Percentiles rank a stretch among this genome's conserved stretches.
Conservation (phyloP, 1,140 invertebrate genomes). For the Drosophila pallidifrons region DNA sequence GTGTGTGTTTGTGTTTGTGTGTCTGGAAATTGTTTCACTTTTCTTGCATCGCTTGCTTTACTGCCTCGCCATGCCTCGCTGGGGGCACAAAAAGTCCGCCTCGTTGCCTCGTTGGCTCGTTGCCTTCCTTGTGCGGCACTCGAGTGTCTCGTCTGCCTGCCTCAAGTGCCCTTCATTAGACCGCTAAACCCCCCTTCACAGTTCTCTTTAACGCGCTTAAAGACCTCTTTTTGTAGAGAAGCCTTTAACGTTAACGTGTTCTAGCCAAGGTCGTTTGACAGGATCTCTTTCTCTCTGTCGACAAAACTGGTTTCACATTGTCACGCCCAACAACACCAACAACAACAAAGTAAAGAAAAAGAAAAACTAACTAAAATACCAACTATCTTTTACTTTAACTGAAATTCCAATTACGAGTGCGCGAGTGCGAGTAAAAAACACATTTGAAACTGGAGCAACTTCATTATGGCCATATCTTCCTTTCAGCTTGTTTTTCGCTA, state of each 20-base stretch:
- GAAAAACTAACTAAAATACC: no score
- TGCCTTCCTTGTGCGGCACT: conserved; percentile 27
- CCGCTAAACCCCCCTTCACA: conserved; percentile 30
- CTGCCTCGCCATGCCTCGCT: conserved; percentile 20
- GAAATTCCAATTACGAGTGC: conserved; percentile 71
- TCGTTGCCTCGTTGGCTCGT: background rate
- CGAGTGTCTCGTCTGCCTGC: conserved; percentile 23
- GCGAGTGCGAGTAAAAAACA: background rate
- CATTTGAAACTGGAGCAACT: conserved; percentile 68
- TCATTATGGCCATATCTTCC: conserved; percentile 56
- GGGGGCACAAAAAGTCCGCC: conserved; percentile 27
- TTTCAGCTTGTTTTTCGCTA: conserved; percentile 13
- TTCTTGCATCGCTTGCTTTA: conserved; percentile 21
- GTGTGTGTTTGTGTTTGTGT: background rate
- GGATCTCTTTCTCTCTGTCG: conserved; percentile 45
- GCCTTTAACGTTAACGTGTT: conserved; percentile 70
- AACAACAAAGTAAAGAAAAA: no score
- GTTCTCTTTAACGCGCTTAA: conserved; percentile 19
- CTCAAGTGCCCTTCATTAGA: conserved; percentile 77
- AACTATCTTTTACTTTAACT: conserved; percentile 29
- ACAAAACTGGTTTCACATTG: conserved; percentile 57
- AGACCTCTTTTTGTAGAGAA: conserved; percentile 28
- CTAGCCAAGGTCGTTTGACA: conserved; percentile 75
- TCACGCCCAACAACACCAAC: conserved; percentile 7
- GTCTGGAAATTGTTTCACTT: conserved; percentile 36